A percentile compares a stretch with the other conserved stretches of the same genome.
Evolutionary conservation across 1,140 invertebrate species (phyloP).

Genomic region (Pseudomyrmex gracilis): DNA sequence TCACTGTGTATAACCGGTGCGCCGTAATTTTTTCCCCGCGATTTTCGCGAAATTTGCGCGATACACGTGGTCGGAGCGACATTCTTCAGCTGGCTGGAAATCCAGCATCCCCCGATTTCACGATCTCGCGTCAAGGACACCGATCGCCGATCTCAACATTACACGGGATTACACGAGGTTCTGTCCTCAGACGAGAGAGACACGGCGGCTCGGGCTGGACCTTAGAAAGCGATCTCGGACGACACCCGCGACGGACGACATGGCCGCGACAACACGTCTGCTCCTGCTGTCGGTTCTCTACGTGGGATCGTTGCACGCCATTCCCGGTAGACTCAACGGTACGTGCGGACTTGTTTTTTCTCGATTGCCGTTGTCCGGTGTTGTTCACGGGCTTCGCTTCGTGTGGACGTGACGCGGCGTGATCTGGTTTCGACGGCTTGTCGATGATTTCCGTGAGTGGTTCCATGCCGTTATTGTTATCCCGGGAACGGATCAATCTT

Average conservation of each 20-base stretch:
- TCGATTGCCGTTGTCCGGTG: slow-evolving; percentile 18
- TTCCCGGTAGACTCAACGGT: slow-evolving; percentile 71
- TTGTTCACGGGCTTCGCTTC: slow-evolving; percentile 19
- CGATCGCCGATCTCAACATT: slow-evolving; percentile 7
- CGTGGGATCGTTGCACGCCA: slow-evolving; percentile 58
- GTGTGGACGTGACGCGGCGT: slow-evolving; percentile 15
- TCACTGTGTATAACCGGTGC: slow-evolving; percentile 26
- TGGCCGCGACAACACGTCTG: slow-evolving; percentile 48
- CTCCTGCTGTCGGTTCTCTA: slow-evolving; percentile 48
- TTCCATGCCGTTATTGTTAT: slow-evolving; percentile 33
- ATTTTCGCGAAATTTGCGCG: slow-evolving; percentile 43
- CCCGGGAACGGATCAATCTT: neutral
- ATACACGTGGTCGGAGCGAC: slow-evolving; percentile 31
- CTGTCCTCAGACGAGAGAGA: slow-evolving; percentile 33
- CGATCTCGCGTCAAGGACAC: slow-evolving; percentile 35
- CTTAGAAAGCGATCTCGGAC: slow-evolving; percentile 23
- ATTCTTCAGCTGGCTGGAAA: slow-evolving; percentile 48
- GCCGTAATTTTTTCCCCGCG: slow-evolving; percentile 38
- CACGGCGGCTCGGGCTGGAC: slow-evolving; percentile 15
- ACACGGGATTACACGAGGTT: slow-evolving; percentile 38
- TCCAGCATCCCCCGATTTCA: slow-evolving; percentile 41
- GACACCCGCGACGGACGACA: slow-evolving; percentile 39
- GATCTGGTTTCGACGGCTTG: slow-evolving; percentile 58
- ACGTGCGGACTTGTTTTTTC: slow-evolving; percentile 57
- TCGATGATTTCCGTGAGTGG: slow-evolving; percentile 45